Evolutionary conservation across 1,140 invertebrate genomes (phyloP).

Genomic region (Heliconius himera): DNA sequence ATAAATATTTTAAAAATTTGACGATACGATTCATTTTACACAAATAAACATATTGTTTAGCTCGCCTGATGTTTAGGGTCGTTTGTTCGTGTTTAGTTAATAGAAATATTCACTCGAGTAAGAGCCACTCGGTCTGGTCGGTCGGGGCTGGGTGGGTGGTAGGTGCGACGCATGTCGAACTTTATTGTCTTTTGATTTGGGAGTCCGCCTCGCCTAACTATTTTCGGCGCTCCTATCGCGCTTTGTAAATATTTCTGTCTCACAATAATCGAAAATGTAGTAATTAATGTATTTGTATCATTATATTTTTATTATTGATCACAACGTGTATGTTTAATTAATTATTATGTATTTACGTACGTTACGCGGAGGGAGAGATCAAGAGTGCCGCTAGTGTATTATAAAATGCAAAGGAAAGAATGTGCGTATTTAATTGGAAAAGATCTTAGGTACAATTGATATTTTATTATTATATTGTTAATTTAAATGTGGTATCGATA

Average conservation of each 20-base stretch:
- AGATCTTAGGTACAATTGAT: conserved; percentile 82
- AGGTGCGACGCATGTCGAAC: conserved; percentile 7
- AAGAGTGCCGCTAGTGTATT: conserved; percentile 58
- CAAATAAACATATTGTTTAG: conserved; percentile 68
- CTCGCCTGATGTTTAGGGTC: conserved; percentile 66
- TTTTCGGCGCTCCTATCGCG: conserved; percentile 65
- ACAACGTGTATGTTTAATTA: conserved; percentile 79
- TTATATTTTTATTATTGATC: conserved; percentile 82
- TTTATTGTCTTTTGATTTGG: conserved; percentile 47
- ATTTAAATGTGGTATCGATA: conserved; percentile 80
- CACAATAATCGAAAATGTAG: conserved; percentile 80
- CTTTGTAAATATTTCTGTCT: conserved; percentile 81
- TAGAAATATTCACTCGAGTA: conserved; percentile 63
- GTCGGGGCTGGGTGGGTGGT: conserved; percentile 5
- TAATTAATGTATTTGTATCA: conserved; percentile 80
- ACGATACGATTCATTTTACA: conserved; percentile 64
- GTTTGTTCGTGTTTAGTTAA: conserved; percentile 69
- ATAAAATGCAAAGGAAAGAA: conserved; percentile 71
- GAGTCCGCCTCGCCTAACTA: conserved; percentile 68
- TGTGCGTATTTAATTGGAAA: conserved; percentile 77
- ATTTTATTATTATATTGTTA: conserved; percentile 80
- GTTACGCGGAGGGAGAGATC: conserved; percentile 49
- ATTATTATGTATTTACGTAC: conserved; percentile 69
- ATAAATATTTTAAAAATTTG: conserved; percentile 66
- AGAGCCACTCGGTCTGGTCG: conserved; percentile 41